Percentiles rank a stretch among this genome's conserved stretches.
These are phyloP conservation scores for Drosophila persimilis DNA, from an alignment of 1,140 invertebrate genomes.

Conservation along the genomic window DNA sequence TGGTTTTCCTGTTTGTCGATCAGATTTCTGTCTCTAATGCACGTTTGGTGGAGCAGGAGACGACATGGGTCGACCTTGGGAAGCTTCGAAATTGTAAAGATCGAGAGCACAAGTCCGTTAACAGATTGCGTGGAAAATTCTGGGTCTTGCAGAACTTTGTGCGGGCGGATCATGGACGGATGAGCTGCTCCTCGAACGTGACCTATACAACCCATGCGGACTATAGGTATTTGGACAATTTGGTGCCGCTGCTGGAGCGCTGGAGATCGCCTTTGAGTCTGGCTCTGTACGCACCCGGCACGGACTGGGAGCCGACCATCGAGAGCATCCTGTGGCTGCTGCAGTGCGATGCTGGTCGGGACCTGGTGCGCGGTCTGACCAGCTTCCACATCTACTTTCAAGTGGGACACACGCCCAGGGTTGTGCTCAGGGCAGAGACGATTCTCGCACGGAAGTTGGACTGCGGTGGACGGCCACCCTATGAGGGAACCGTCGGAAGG, in stretches of 20 bases:
- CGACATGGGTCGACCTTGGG: too few species aligned
- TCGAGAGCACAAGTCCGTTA: constrained; percentile 84
- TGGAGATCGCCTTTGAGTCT: constrained; percentile 88
- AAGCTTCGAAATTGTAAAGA: constrained; percentile 85
- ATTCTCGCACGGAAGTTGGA: constrained; percentile 86
- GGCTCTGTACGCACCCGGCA: constrained; percentile 89
- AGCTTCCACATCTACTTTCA: constrained; percentile 94
- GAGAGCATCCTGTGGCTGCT: constrained; percentile 87
- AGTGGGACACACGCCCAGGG: constrained; percentile 89
- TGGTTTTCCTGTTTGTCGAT: too few species aligned
- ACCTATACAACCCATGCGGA: constrained; percentile 96
- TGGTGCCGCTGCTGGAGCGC: constrained; percentile 90
- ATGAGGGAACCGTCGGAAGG: constrained; percentile 83
- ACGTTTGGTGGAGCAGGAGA: too few species aligned
- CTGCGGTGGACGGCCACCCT: constrained; percentile 87
- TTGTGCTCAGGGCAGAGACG: constrained; percentile 85
- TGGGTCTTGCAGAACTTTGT: constrained; percentile 95
- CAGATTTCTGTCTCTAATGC: too few species aligned
- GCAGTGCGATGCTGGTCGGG: constrained; percentile 85
- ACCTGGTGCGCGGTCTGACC: constrained; percentile 88
- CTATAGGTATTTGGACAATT: constrained; percentile 94
- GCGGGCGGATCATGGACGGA: constrained; percentile 84
- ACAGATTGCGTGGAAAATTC: constrained; percentile 90
- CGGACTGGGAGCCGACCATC: constrained; percentile 86
- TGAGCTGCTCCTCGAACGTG: constrained; percentile 90